These are phyloP conservation scores for Cecropterus lyciades DNA, from an alignment of 1,140 invertebrate species.

Conservation along the genomic window DNA sequence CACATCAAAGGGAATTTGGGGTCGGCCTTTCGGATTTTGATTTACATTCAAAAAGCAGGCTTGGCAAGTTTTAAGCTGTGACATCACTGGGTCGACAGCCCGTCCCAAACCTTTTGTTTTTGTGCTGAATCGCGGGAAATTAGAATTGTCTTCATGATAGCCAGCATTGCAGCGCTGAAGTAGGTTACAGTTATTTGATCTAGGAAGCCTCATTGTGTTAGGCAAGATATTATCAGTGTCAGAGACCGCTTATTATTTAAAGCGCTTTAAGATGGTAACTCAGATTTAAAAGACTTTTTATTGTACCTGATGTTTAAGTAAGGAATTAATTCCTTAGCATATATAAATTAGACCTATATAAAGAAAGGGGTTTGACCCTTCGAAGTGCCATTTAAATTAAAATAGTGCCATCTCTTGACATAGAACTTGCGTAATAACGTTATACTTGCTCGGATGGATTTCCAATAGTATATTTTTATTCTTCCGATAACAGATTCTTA, in stretches of 20 bases:
- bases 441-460: too few species aligned
- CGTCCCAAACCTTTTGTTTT: slow-evolving; percentile 20
- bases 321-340: too few species aligned
- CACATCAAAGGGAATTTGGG: slow-evolving; percentile 62
- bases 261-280: slow-evolving; percentile 1
- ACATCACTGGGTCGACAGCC: slow-evolving; percentile 34
- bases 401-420: too few species aligned
- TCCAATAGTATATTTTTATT: too few species aligned
- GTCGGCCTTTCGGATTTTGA: slow-evolving; percentile 60
- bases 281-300: background rate
- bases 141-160: slow-evolving; percentile 28
- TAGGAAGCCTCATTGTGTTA: slow-evolving; percentile 4
- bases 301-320: too few species aligned
- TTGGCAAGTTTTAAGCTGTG: slow-evolving; percentile 35
- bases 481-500: too few species aligned
- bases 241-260: background rate
- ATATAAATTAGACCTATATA: too few species aligned
- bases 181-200: slow-evolving; percentile 26
- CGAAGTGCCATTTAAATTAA: too few species aligned
- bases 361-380: too few species aligned
- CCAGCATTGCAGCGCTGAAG: slow-evolving; percentile 11
- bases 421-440: too few species aligned
- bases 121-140: slow-evolving; percentile 27
- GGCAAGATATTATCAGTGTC: background rate
- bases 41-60: slow-evolving; percentile 67